Evolutionary conservation across 2,797 vertebrate genomes (phyloP).

Genomic region (Cuniculus paca): DNA sequence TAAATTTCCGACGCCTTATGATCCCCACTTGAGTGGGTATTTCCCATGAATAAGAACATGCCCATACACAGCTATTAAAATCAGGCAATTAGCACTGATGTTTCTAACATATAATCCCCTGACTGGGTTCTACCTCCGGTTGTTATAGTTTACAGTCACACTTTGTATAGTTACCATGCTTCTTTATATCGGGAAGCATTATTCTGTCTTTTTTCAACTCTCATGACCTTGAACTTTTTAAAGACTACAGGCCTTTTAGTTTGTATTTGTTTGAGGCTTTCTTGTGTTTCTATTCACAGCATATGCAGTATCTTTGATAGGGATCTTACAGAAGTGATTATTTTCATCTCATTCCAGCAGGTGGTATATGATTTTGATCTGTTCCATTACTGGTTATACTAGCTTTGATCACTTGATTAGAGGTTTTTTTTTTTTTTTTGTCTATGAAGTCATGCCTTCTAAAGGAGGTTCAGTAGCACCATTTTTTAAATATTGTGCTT

Average conservation of each 20-base stretch:
- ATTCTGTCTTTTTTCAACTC: background rate
- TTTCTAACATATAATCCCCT: background rate
- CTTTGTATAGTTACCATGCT: background rate
- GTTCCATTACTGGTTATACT: background rate
- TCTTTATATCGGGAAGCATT: background rate
- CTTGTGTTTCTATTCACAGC: background rate
- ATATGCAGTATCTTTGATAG: background rate
- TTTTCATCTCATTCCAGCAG: background rate
- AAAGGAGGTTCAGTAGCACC: background rate
- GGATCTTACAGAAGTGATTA: background rate
- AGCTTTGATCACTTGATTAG: background rate
- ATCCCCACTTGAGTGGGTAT: background rate
- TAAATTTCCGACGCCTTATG: background rate
- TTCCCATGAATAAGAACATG: background rate
- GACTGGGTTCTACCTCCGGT: background rate
- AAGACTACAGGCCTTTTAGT: background rate
- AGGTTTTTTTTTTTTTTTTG: background rate
- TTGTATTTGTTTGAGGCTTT: background rate
- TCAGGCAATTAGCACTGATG: background rate
- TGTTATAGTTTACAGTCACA: background rate
- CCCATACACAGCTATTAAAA: background rate
- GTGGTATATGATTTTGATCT: background rate
- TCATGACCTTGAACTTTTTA: background rate
- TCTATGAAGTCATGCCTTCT: background rate
- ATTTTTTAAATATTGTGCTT: background rate